Base-by-base conservation (phyloP, 30 jellyfish, hydroid and myxozoan genomes). In the Pseudorhiza aurosa region DNA sequence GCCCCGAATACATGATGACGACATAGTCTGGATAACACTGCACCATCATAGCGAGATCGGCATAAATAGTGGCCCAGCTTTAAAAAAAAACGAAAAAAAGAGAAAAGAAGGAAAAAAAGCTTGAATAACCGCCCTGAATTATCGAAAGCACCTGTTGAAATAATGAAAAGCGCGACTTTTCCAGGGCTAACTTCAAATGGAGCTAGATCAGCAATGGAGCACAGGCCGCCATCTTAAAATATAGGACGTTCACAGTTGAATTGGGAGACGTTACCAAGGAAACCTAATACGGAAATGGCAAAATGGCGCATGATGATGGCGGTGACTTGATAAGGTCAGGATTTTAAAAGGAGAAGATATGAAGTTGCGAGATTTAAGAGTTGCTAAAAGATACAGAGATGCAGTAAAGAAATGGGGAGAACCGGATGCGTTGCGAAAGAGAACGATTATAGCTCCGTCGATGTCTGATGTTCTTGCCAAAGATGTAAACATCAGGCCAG, bases 361-460 rank as follows among this genome's bases (percentile, higher is more conserved):
- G 83, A 67, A 67, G 43, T 46, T 65, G 29, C 26, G 92, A 29
- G 85, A 81, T 58, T 28, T 81, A 33, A 36, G 78, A 8, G 32
- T 51, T 14, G 27, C 77, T 6, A 81, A 81, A 56, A 55, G 19
- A 17, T 81, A 65, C 32, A 39, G 92, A 8, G 92, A 81, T 37
- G 26, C 77, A 10, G 60, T 67, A 0, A 50, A 81, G 17, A 68
- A 58, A 65, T 65, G 85, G 84, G 92, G 85, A 26, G 73, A 65
- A 62, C 85, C 92, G 17, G 44, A 81, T 56, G 58, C 67, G 12
- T 1, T 55, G 25, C 26, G 85, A 44, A 81, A 81, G 40, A 67
- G 92, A 44, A 42, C 36, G n/a, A 81, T 81, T 0, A 81, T 81
- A 11, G 92, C 92, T 0, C 92, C 92, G 2, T 53, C 51, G 29